A percentile compares a stretch with the other conserved stretches of the same genome.
These are phyloP conservation scores for Setipinna tenuifilis DNA, from an alignment of 2,797 vertebrate genomes.

Conservation along the genomic window DNA sequence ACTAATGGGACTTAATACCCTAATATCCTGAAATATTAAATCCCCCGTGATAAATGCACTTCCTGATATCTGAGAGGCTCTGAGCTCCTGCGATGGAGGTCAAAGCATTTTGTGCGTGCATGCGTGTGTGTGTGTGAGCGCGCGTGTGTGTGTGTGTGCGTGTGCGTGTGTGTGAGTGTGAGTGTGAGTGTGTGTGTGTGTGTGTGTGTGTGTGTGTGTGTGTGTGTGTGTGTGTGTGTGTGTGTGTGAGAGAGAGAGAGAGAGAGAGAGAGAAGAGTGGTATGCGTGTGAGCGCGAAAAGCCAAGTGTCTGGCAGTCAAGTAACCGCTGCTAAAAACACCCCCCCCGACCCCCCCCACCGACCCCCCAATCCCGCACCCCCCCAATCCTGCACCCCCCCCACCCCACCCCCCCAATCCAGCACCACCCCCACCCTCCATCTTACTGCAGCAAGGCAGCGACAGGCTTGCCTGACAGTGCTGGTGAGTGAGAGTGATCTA, in stretches of 20 bases:
- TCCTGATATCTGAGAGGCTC: conserved; percentile 52
- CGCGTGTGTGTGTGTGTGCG: too few species aligned
- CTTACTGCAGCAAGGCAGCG: not conserved
- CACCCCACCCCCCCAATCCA: not conserved
- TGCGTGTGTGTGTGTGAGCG: not conserved
- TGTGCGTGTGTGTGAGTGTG: not conserved
- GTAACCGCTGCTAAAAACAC: conserved; percentile 7
- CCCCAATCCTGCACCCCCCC: too few species aligned
- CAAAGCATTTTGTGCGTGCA: not conserved
- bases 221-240: not conserved
- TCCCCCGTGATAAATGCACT: conserved; percentile 57
- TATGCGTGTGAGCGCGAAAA: not conserved
- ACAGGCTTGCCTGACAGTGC: not conserved
- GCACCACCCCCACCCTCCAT: not conserved
- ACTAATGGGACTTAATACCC: conserved; percentile 54
- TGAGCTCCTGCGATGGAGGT: conserved; percentile 36
- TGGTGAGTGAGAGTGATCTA: conserved; percentile 18
- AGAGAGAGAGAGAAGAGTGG: not conserved
- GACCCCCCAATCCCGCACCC: too few species aligned
- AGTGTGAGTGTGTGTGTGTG: not conserved
- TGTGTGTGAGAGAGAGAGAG: not conserved
- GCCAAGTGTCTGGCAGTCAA: conserved; percentile 1
- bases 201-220: too few species aligned
- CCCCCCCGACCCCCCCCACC: not conserved
- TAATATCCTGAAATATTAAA: conserved; percentile 65